A percentile compares a stretch with the other conserved stretches of the same genome.
Evolutionary conservation across 1,140 invertebrate species (phyloP).

Genomic region (Ephestia elutella): DNA sequence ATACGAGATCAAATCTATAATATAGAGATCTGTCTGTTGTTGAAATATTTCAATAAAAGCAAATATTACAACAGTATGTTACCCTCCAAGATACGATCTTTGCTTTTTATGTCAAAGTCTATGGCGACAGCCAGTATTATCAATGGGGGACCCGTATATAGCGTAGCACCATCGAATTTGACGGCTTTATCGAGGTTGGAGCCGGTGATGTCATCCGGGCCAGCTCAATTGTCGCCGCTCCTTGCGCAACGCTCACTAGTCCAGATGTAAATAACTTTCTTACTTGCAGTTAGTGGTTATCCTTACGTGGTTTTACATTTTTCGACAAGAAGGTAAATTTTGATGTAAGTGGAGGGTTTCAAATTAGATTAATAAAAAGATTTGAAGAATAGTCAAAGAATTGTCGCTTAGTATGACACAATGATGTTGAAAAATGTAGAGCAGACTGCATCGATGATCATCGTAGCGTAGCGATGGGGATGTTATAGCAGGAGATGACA

Average conservation of each 20-base stretch:
- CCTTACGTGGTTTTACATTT: background rate
- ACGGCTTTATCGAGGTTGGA: background rate
- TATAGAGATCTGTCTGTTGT: no score
- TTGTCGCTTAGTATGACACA: no score
- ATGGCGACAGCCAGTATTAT: background rate
- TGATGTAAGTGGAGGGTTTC: no score
- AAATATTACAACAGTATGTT: background rate
- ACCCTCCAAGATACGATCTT: background rate
- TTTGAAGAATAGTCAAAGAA: no score
- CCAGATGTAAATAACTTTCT: conserved; percentile 9
- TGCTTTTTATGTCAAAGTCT: background rate
- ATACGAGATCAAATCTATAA: no score
- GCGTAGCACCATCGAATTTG: conserved; percentile 4
- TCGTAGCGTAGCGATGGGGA: no score
- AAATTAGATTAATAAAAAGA: no score
- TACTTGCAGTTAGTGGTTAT: background rate
- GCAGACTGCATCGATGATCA: no score
- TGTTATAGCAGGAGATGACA: no score
- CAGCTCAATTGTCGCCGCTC: conserved; percentile 41
- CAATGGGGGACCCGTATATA: conserved; percentile 1
- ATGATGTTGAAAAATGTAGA: no score
- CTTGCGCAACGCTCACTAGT: conserved; percentile 3
- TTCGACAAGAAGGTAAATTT: no score
- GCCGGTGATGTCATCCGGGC: conserved; percentile 53
- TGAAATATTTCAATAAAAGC: background rate